Evolutionary conservation across 64 coral and sea anemone species (phyloP).

Genomic region (Catalaphyllia jardinei): DNA sequence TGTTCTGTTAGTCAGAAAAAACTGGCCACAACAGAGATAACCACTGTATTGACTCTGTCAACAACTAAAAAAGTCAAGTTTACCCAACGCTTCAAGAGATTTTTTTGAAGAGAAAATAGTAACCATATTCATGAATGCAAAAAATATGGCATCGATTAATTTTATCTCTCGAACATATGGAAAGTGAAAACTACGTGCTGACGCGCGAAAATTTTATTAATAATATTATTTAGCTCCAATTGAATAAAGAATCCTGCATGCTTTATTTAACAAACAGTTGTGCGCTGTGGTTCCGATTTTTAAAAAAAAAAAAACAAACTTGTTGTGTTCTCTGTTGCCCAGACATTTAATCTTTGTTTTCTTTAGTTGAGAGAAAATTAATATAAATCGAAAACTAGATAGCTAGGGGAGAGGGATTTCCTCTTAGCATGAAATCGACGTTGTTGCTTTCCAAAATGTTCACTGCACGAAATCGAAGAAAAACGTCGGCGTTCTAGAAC

Average conservation of each 20-base stretch:
- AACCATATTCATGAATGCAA: slow-evolving; percentile 26
- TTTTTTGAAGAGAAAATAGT: neutral
- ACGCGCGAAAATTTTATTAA: slow-evolving; percentile 13
- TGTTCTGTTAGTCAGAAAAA: neutral
- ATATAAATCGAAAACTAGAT: neutral
- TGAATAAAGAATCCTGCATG: slow-evolving; percentile 19
- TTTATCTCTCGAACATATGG: slow-evolving; percentile 25
- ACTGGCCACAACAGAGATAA: neutral
- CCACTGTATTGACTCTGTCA: slow-evolving; percentile 11
- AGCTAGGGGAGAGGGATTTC: neutral
- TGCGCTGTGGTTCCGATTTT: neutral
- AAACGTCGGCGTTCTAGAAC: neutral
- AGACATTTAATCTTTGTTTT: slow-evolving; percentile 6
- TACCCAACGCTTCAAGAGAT: neutral
- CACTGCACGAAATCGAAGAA: neutral
- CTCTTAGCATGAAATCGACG: neutral
- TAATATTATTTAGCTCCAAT: neutral
- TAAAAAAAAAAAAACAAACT: neutral
- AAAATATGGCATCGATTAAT: slow-evolving; percentile 26
- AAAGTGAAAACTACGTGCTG: neutral
- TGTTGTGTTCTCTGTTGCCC: neutral
- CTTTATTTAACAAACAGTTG: neutral
- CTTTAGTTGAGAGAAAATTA: neutral
- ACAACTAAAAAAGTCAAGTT: slow-evolving; percentile 8
- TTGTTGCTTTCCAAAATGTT: neutral